These are phyloP conservation scores for Corythaeola cristata DNA, from an alignment of 2,113 vertebrate species.

Conservation along the genomic window DNA sequence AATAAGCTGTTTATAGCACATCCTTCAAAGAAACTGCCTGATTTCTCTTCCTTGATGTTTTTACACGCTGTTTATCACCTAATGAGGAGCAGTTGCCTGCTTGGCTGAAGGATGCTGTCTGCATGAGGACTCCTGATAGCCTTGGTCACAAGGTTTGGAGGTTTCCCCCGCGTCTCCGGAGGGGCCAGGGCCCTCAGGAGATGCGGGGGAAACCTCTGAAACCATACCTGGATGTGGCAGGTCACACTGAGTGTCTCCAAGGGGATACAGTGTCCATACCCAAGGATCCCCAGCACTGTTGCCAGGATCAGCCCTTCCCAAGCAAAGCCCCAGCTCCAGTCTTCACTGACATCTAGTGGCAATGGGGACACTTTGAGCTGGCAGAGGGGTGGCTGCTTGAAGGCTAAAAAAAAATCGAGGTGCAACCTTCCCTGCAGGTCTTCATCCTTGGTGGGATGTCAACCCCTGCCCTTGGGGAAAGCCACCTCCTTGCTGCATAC, in stretches of 20 bases:
- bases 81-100: background rate
- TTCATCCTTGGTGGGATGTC: background rate
- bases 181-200: background rate
- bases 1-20: background rate
- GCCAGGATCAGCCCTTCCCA: background rate
- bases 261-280: background rate
- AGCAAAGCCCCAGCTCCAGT: background rate
- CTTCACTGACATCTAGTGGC: conserved; percentile 77
- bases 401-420: background rate
- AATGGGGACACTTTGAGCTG: background rate
- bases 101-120: background rate
- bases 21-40: background rate
- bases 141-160: background rate
- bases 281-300: background rate
- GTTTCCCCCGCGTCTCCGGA: background rate
- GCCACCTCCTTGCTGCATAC: background rate
- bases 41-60: background rate
- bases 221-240: background rate
- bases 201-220: no score
- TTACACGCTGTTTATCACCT: fast-evolving
- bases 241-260: background rate
- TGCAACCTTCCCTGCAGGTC: background rate
- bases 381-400: background rate
- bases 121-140: background rate
- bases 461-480: background rate